A percentile compares a stretch with the other conserved stretches of the same genome.
These are phyloP conservation scores for Mormyrus hasselquistii DNA, from an alignment of 2,797 vertebrate species.

Conservation along the genomic window DNA sequence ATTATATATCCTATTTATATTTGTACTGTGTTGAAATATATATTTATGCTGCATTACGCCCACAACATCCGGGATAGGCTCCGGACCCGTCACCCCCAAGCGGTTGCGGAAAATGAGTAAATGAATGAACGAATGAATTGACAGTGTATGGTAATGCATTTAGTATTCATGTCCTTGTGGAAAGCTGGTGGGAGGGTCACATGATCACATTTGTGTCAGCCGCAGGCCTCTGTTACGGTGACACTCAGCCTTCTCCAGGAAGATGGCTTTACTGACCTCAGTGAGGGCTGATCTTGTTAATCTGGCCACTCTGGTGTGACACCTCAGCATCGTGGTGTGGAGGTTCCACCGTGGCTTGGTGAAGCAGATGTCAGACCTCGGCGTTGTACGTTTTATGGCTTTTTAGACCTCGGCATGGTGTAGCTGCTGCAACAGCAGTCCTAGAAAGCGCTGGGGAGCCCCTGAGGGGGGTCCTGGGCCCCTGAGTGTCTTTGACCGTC, in stretches of 20 bases:
- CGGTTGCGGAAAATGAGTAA: neutral
- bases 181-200: neutral
- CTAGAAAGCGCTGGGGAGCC: neutral
- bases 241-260: neutral
- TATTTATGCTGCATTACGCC: neutral
- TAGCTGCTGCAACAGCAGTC: neutral
- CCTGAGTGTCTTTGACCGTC: neutral
- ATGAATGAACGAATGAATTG: neutral
- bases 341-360: neutral
- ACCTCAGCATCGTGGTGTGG: neutral
- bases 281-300: neutral
- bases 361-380: neutral
- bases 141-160: neutral
- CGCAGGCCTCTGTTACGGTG: neutral
- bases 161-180: neutral
- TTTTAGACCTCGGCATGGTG: neutral
- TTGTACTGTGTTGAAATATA: neutral
- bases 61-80: neutral
- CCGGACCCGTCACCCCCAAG: neutral
- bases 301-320: neutral
- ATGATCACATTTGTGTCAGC: neutral
- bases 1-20: neutral
- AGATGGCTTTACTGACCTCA: neutral
- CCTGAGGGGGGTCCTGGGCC: neutral
- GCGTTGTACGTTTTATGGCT: neutral